Evolutionary conservation across 2,113 vertebrate genomes (phyloP), one percentile per base, ranked within the genome.

Genomic region (Actenoides lindsayi): DNA sequence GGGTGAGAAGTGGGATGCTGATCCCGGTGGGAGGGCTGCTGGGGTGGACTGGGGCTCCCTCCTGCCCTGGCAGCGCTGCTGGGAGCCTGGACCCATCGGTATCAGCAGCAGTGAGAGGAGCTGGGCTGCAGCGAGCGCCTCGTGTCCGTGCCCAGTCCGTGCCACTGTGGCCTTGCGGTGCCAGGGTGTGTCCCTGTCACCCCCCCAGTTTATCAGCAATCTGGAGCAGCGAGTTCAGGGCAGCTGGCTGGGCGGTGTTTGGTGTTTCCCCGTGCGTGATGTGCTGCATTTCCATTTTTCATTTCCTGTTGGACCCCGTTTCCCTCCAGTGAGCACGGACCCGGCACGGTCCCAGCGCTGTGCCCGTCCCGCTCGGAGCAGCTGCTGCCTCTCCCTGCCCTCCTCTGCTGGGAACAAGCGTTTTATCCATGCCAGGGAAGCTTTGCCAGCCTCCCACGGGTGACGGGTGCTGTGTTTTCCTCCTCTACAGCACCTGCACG

Each of bases 271-370:
- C 78, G 64, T 77, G 93, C 75, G 44, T 96, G 95, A 95, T 91
- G 87, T 5, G 76, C 56, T 85, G 87, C 71, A 60, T 96, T 96
- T 95, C 92, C 90, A 97, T 97, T 97, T 97, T 96, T 97, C 97
- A 97, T 98, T 98, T 98, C 98, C 98, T 97, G 59, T 88, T 85
- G 82, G 95, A 94, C 95, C 92, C 77, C 23, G 50, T 94, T 96
- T 97, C 96, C 97, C 97, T 90, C 93, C 3, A 39, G 76, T 69
- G 79, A 90, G 63, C 15, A 37, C 28, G 1, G 39, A 67, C 51
- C 60, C 7, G 23, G n/a, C 4, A 0, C 4, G 2, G 50, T 13
- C 50, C 50, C 50, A 51, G 50, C 23, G 12, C 50, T 51, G 23
- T 25, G 73, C 46, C 65, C 0, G 3, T 23, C 33, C 46, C 1